phyloP scores from a whole-genome alignment of 2,113 vertebrate genomes.

The Montifringilla adamsi region DNA sequence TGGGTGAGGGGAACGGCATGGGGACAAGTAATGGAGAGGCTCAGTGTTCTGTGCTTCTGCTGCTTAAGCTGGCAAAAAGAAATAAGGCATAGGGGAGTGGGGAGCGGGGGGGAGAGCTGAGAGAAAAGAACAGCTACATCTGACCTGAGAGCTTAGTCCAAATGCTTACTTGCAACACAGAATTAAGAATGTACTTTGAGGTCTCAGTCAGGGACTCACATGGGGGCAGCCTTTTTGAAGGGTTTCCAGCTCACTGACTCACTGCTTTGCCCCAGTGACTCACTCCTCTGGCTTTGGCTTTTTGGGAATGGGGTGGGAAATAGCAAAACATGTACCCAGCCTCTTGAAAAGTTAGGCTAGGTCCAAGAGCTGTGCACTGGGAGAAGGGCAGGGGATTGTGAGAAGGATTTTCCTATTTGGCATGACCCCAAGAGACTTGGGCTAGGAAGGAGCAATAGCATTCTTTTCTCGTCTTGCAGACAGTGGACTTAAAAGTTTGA shows the following conservation, averaged over 20 bases:
- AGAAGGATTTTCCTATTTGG: conserved; percentile 25
- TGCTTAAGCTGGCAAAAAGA: neutral
- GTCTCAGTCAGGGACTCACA: neutral
- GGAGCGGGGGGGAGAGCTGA: neutral
- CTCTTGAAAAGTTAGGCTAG: neutral
- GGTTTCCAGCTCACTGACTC: conserved; percentile 4
- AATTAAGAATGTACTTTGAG: neutral
- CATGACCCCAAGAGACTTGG: neutral
- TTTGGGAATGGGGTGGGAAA: conserved; percentile 5
- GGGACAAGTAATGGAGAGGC: neutral
- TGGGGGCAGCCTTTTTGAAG: neutral
- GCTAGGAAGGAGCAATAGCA: neutral
- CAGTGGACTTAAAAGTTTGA: neutral
- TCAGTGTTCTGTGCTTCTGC: neutral
- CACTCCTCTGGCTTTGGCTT: neutral
- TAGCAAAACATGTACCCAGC: neutral
- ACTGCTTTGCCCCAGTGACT: neutral
- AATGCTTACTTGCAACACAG: neutral
- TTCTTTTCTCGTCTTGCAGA: neutral
- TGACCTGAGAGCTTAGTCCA: neutral
- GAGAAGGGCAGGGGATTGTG: neutral
- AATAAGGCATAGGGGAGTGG: no score
- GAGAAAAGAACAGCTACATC: neutral
- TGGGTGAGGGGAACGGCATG: neutral
- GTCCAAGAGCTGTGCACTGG: neutral